Evolutionary conservation across 2,888 invertebrate genomes (phyloP), one percentile per base, ranked within the genome.

Genomic region (Drosophila trichaetosa): DNA sequence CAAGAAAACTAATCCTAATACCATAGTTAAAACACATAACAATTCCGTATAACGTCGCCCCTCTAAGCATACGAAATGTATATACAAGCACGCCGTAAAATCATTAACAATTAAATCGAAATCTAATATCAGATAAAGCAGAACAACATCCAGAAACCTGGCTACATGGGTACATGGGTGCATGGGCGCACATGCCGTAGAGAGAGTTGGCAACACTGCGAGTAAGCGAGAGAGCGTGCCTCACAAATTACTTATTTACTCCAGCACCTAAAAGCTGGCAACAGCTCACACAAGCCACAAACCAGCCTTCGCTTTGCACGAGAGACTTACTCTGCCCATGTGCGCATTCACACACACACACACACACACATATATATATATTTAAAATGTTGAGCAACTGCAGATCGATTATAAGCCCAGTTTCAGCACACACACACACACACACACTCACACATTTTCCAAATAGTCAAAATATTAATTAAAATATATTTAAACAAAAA

Each of bases 391-490:
- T 24, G n/a, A 29, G 8, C 21, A 66, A 24, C 27, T 13, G n/a
- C 34, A 54, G 13, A 34, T n/a, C 34, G 7, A 29, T 21, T 29
- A 21, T 67, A 54, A 64, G 65, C 16, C 38, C 18, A 13, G n/a
- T 29, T 38, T 29, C 33, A 67, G 31, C 34, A 36, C 29, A 38
- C n/a, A 40, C 5, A 58, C 34, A 36, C 29, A 38, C n/a, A 40
- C 5, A 58, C 8, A 46, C 27, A 42, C 27, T 18, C 11, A 59
- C 34, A 75, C 42, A 58, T 61, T 72, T 34, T 56, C 51, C 58
- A 66, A 69, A 66, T 75, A 89, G 75, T 87, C 62, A 68, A 80
- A 64, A 63, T 56, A 59, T 52, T 36, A 48, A 42, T 36, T 24
- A 46, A 63, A 46, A 36, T 24, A 57, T 31, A 33, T 4, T 33